phyloP scores from a whole-genome alignment of 2,888 invertebrate species.

The Lagria hirta region DNA sequence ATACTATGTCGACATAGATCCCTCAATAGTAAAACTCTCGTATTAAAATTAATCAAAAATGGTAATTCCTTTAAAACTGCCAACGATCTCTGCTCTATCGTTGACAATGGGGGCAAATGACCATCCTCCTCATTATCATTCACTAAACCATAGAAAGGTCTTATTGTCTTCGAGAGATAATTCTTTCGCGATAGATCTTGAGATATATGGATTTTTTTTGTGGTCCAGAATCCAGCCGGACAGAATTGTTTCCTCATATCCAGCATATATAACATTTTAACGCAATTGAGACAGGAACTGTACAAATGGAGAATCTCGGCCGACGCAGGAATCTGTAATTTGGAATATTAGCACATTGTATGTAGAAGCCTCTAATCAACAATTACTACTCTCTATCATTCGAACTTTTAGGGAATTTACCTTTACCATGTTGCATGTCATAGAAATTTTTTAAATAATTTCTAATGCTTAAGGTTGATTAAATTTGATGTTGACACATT shows the following conservation, averaged over 20 bases:
- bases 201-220: slow-evolving; percentile 51
- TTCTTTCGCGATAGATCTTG: slow-evolving; percentile 49
- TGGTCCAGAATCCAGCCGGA: slow-evolving; percentile 51
- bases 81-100: slow-evolving; percentile 82
- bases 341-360: neutral
- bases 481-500: too few relatives aligned
- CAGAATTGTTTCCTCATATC: slow-evolving; percentile 83
- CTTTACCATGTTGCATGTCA: too few relatives aligned
- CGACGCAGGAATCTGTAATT: slow-evolving; percentile 41
- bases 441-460: too few relatives aligned
- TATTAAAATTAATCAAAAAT: slow-evolving; percentile 90
- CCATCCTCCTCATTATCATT: slow-evolving; percentile 58
- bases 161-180: slow-evolving; percentile 48
- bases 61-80: slow-evolving; percentile 91
- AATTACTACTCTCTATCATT: too few relatives aligned
- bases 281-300: slow-evolving; percentile 47
- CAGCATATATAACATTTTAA: slow-evolving; percentile 70
- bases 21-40: slow-evolving; percentile 83
- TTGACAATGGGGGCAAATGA: slow-evolving; percentile 81
- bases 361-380: too few relatives aligned
- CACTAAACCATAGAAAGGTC: slow-evolving; percentile 48
- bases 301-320: slow-evolving; percentile 51
- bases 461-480: too few relatives aligned
- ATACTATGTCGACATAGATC: slow-evolving; percentile 60
- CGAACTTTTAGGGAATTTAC: too few relatives aligned